Base-by-base conservation (phyloP, 2,888 invertebrate genomes). In the Nipponacmea schrenckii region DNA sequence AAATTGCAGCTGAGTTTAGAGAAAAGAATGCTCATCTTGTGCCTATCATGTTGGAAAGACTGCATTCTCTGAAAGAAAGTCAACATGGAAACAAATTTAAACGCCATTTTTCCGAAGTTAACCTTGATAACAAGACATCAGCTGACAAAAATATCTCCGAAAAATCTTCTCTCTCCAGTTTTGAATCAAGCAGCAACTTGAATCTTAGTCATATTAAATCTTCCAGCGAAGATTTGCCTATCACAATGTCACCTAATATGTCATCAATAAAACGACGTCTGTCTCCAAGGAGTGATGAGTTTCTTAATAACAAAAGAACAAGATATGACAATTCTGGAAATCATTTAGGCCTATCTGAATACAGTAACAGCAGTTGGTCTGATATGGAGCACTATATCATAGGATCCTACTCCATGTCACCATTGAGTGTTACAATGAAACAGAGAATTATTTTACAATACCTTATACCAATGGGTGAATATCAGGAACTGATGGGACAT, bases 391-490 rank as follows among this genome's bases (percentile, higher is more conserved):
- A 93, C 0, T 94, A 94, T 82, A 93, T 97, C 73, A 95, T 96
- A 81, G 96, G 96, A 81, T 94, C 93, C 46, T 94, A 96, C 79
- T 94, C 95, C 85, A 93, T 98, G 80, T 93, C 94, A 88, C 98
- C 98, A 10, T 93, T 96, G 2, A 95, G 95, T 0, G 91, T 93
- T 69, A 94, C 94, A 0, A 96, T 97, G 45, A 93, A 94, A 86
- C 97, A 98, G 89, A 94, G 98, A 91, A 91, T 98, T 2, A 96
- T 98, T 83, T 90, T 98, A 44, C 92, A 96, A 80, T 99, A 97
- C 88, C 91, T 99, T n/a, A 95, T 96, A 4, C 96, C 98, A 0
- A 94, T 98, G 93, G 98, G 97, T 17, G 98, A 98, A 87, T 98
- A 98, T 88, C 98, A 98, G 89, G 98, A 97, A 93, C 95, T 97